Conservation (phyloP, 2,113 vertebrate species). For the Scomber scombrus region DNA sequence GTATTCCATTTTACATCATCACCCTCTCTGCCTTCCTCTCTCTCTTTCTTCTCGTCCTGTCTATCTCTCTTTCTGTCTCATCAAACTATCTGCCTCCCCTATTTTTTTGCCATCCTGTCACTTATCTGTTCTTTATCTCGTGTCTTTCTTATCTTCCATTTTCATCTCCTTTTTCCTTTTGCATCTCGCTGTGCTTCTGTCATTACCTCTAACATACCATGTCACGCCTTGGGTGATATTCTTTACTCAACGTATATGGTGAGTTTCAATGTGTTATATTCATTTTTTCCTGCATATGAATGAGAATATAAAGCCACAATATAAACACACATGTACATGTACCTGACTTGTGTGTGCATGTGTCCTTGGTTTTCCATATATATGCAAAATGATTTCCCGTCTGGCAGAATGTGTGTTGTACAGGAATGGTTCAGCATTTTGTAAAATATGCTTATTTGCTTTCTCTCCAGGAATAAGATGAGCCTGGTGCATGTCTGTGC, state of each 20-base stretch:
- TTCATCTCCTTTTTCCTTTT: constrained; percentile 48
- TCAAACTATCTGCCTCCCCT: constrained; percentile 45
- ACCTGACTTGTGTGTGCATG: too few relatives aligned
- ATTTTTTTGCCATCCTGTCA: constrained; percentile 39
- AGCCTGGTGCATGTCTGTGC: too few relatives aligned
- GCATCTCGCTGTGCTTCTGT: constrained; percentile 34
- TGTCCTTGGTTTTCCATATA: too few relatives aligned
- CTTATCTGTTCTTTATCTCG: constrained; percentile 51
- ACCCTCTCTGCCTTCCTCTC: constrained; percentile 42
- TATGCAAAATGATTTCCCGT: too few relatives aligned
- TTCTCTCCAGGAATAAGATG: too few relatives aligned
- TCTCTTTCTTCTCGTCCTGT: constrained; percentile 37
- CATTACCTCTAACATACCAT: constrained; percentile 45
- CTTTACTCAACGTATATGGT: too few relatives aligned
- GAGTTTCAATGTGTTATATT: neutral
- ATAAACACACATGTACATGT: too few relatives aligned
- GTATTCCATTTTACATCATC: constrained; percentile 67
- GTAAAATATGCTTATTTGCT: too few relatives aligned
- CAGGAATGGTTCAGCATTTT: too few relatives aligned
- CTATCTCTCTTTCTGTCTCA: constrained; percentile 50
- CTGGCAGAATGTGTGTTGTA: too few relatives aligned
- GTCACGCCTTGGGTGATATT: constrained; percentile 35
- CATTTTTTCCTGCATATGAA: neutral
- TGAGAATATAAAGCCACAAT: too few relatives aligned
- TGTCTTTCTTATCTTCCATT: constrained; percentile 45